Evolutionary conservation across 2,888 invertebrate species (phyloP).

Genomic region (Nipponacmea schrenckii): DNA sequence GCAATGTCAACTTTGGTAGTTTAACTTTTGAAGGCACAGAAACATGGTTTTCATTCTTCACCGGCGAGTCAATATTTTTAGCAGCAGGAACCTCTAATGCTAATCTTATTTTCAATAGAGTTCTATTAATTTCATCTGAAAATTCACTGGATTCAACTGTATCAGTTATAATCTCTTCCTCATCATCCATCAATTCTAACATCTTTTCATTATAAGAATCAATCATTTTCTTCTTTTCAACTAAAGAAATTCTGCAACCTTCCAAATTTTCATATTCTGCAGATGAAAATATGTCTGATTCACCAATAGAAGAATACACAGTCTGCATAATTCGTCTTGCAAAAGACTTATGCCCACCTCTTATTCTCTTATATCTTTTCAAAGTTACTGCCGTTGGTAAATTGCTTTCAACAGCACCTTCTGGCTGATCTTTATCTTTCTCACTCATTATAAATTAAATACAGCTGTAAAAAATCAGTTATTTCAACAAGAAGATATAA

Average conservation of each 20-base stretch:
- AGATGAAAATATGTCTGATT: neutral
- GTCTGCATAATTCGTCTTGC: neutral
- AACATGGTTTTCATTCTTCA: too few species aligned
- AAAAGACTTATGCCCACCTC: neutral
- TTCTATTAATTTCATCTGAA: neutral
- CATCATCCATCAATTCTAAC: neutral
- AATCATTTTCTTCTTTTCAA: neutral
- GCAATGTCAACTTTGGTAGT: too few species aligned
- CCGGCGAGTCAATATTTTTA: too few species aligned
- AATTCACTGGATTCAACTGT: neutral
- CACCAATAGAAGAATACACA: neutral
- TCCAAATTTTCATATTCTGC: neutral
- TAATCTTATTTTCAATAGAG: neutral
- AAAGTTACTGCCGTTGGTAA: neutral
- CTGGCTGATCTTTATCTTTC: neutral
- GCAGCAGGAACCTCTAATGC: too few species aligned
- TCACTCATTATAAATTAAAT: neutral
- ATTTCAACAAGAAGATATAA: too few species aligned
- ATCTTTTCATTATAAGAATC: neutral
- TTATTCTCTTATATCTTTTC: neutral
- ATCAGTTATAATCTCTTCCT: neutral
- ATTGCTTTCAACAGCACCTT: too few species aligned
- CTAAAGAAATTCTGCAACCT: neutral
- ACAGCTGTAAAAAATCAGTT: neutral
- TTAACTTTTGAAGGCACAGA: too few species aligned